A percentile compares a stretch with the other conserved stretches of the same genome.
Conservation (phyloP, 2,797 vertebrate species). For the Peromyscus attwateri region DNA sequence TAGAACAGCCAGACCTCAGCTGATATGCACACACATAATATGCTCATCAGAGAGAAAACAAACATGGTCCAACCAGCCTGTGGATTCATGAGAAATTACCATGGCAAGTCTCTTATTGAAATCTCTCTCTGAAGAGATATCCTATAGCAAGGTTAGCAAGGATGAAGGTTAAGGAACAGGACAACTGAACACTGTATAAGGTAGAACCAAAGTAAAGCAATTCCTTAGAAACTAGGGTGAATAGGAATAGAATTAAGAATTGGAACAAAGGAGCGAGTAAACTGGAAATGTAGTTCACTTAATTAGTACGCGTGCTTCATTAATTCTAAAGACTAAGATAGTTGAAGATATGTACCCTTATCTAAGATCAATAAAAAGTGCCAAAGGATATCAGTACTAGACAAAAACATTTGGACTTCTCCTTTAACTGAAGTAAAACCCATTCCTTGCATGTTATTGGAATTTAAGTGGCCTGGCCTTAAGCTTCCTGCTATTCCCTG, state of each 20-base stretch:
- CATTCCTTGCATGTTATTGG: conserved; percentile 56
- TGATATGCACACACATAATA: background rate
- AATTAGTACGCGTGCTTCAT: background rate
- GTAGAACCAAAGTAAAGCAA: background rate
- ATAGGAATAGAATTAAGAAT: background rate
- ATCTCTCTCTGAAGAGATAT: background rate
- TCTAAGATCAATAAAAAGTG: background rate
- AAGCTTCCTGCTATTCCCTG: conserved; percentile 68
- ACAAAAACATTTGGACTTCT: conserved; percentile 52
- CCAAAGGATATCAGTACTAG: background rate
- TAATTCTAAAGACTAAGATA: conserved; percentile 24
- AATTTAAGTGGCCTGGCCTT: conserved; percentile 70
- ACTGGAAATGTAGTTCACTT: conserved; percentile 19
- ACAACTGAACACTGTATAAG: background rate
- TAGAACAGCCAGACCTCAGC: background rate
- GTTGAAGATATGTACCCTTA: background rate
- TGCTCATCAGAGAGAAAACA: background rate
- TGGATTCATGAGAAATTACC: background rate
- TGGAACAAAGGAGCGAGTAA: background rate
- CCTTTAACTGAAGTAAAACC: background rate
- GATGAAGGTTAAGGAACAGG: background rate
- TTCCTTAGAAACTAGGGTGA: background rate
- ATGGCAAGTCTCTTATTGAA: background rate
- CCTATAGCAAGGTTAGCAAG: background rate
- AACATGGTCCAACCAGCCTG: background rate